Conservation (phyloP, 2,888 invertebrate genomes). For the Pilophorus perplexus region DNA sequence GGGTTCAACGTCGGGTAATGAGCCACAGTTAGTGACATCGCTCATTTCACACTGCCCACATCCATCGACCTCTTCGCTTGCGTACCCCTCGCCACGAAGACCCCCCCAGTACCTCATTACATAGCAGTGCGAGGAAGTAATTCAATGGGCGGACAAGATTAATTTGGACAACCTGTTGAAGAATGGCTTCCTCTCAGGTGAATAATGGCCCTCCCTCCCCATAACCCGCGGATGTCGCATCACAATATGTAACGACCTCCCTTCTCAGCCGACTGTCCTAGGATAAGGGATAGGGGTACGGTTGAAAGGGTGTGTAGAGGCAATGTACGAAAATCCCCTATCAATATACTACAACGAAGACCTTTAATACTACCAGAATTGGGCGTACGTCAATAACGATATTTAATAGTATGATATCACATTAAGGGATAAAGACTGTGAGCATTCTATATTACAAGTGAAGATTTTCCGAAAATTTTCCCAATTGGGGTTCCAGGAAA, state of each 20-base stretch:
- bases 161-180: slow-evolving; percentile 42
- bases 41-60: slow-evolving; percentile 13
- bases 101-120: slow-evolving; percentile 28
- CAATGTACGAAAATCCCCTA: too few relatives aligned
- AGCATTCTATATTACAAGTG: too few relatives aligned
- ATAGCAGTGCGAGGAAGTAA: slow-evolving; percentile 34
- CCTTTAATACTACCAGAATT: too few relatives aligned
- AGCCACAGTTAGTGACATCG: slow-evolving; percentile 24
- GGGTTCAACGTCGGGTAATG: slow-evolving; percentile 25
- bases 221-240: slow-evolving; percentile 31
- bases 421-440: too few relatives aligned
- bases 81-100: background rate
- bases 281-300: slow-evolving; percentile 1
- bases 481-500: too few relatives aligned
- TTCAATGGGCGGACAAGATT: slow-evolving; percentile 41
- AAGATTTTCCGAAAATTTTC: too few relatives aligned
- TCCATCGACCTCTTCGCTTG: background rate
- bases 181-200: slow-evolving; percentile 38
- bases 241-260: slow-evolving; percentile 29
- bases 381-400: too few relatives aligned
- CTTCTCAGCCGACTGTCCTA: background rate
- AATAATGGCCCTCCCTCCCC: slow-evolving; percentile 32
- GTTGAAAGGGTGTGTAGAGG: too few relatives aligned
- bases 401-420: too few relatives aligned
- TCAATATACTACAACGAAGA: too few relatives aligned